These are phyloP conservation scores for Serinus canaria DNA, from an alignment of 2,113 vertebrate genomes.

Conservation along the genomic window DNA sequence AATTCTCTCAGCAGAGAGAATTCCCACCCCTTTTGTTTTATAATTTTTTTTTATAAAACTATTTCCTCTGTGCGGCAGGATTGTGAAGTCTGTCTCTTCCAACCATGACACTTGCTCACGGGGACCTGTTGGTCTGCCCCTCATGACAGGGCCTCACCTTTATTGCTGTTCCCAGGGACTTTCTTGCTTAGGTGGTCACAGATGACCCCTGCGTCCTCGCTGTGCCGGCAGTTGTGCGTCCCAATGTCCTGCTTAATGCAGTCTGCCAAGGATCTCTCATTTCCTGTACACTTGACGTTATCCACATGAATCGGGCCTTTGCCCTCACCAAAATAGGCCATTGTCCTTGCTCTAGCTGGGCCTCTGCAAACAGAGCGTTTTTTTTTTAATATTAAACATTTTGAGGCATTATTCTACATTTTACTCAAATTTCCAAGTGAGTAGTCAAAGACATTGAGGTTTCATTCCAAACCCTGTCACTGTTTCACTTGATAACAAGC, in stretches of 20 bases:
- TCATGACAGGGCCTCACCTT: slow-evolving; percentile 71
- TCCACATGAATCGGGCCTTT: slow-evolving; percentile 91
- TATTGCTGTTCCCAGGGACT: slow-evolving; percentile 59
- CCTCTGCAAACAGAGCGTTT: slow-evolving; percentile 75
- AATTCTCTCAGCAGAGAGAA: neutral
- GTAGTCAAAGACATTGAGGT: neutral
- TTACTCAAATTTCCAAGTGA: neutral
- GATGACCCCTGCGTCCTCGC: slow-evolving; percentile 95
- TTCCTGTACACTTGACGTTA: slow-evolving; percentile 88
- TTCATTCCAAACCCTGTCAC: neutral
- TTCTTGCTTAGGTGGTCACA: slow-evolving; percentile 83
- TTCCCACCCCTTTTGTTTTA: neutral
- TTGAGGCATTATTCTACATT: neutral
- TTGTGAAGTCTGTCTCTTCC: neutral
- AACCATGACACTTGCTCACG: neutral
- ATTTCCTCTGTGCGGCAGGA: neutral
- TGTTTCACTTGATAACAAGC: neutral
- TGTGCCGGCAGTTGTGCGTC: slow-evolving; percentile 93
- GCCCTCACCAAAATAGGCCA: slow-evolving; percentile 97
- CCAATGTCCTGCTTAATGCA: slow-evolving; percentile 91
- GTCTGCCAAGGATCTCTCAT: slow-evolving; percentile 84
- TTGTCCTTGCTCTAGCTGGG: slow-evolving; percentile 84
- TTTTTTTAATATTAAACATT: neutral
- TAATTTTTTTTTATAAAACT: neutral
- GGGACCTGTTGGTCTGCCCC: neutral